Base-by-base conservation (phyloP, 92 coral and sea anemone species). In the Porites evermanni region DNA sequence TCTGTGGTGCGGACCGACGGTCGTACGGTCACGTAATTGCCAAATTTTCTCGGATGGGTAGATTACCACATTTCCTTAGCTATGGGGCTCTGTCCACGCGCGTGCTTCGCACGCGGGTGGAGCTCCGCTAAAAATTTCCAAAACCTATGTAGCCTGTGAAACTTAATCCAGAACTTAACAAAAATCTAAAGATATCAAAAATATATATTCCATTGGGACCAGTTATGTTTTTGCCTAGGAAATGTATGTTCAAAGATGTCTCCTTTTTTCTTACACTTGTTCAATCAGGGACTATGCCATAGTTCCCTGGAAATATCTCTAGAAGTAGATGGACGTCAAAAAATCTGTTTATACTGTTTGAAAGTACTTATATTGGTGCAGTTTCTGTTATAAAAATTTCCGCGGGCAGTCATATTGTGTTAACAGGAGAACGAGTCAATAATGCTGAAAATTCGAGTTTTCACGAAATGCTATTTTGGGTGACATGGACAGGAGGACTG, bases 171-270 rank as follows among this genome's bases (percentile, higher is more conserved):
- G 75, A 4, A 23, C 20, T 70, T 70, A 70, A 70, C 50, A 21
- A 2, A 6, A 26, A 70, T 38, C 50, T 70, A 44, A 8, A 29
- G 75, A 70, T 70, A 12, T 29, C 53, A 70, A 10, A 8, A 50
- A 70, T 70, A 70, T 29, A 26, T 70, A 70, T 70, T 70, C 20
- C 75, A 70, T 29, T 8, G 52, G 53, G 75, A 70, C 20, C 75
- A 70, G 20, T 29, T 23, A 26, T 26, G 75, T 70, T 70, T 70
- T 70, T 26, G 63, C 4, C 61, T 73, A 18, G 26, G 78, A 73
- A 73, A 73, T n/a, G 23, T 73, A 73, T 73, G 63, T 52, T 73
- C 51, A 38, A 72, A 72, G 60, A 73, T 51, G 63, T 64, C 78
- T 50, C 63, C 78, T 73, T 73, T 50, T 44, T 47, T 17, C 78